Evolutionary conservation across 2,797 vertebrate genomes (phyloP), one percentile per base, ranked within the genome.

Genomic region (Schizopygopsis malacanthus): DNA sequence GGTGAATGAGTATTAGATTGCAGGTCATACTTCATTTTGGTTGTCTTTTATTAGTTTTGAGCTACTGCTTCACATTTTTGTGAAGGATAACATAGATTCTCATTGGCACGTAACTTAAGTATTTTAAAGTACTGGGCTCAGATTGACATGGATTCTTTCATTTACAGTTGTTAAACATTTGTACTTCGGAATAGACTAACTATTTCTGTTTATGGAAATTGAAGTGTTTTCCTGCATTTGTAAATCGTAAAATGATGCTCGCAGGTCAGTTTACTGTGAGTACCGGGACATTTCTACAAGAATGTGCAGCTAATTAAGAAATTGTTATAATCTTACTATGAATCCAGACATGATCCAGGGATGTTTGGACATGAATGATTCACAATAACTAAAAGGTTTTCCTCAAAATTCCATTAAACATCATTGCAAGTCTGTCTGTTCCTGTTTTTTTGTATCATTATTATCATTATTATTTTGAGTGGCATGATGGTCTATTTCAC

Each of bases 361-460:
- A 92, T 94, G 92, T 94, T 93, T 92, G 91, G 87, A 89, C 90
- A 90, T 91, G 85, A 92, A 93, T 92, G 92, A 92, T 93, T 95
- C 93, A 92, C 91, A 83, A 88, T 89, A 91, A 89, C 90, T 93
- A 93, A 79, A 87, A 61, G 70, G 37, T 81, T 82, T 92, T 93
- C 92, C 93, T 92, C 94, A 94, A 95, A 95, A 94, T 94, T 94
- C 94, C 94, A 95, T 95, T 95, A 95, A 96, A 95, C 93, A 94
- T 94, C 93, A 93, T 95, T 95, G 92, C 94, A 95, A 95, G 93
- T 92, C 93, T 94, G 92, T 92, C 89, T 92, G 94, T 93, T 94
- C 94, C 93, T 79, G 94, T 93, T 95, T 93, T 92, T 94, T 87
- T 91, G 33, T 33, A 33, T 33, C 3, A 33, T 33, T 92, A 80